Percentiles rank a stretch among this genome's conserved stretches.
These are phyloP conservation scores for Pelobates cultripes DNA, from an alignment of 2,797 vertebrate genomes.

Conservation along the genomic window DNA sequence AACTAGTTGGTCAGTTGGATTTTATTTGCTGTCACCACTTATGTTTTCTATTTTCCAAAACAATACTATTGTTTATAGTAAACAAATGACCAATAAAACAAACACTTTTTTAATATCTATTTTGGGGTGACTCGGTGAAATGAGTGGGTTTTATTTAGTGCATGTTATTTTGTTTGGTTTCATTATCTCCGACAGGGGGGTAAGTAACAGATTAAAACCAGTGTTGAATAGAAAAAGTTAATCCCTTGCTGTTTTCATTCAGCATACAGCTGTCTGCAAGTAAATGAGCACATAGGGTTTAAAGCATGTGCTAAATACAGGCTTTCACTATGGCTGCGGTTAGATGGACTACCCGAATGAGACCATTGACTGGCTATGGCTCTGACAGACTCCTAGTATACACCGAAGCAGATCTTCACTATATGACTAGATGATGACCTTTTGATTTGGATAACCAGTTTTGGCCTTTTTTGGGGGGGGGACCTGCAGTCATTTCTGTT, in stretches of 20 bases:
- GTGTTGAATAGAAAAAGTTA: conserved; percentile 73
- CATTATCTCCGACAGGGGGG: conserved; percentile 36
- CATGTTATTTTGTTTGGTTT: background rate
- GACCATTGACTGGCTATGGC: conserved; percentile 56
- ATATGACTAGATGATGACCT: conserved; percentile 61
- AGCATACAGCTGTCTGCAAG: conserved; percentile 71
- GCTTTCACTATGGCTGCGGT: conserved; percentile 64
- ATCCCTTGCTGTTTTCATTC: conserved; percentile 79
- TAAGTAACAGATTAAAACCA: conserved; percentile 72
- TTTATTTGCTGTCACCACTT: no score
- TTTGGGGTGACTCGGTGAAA: no score
- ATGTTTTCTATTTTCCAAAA: no score
- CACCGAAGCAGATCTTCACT: conserved; percentile 59
- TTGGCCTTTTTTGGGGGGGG: conserved; percentile 42
- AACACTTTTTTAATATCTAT: no score
- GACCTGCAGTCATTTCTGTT: conserved; percentile 62
- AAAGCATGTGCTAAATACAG: conserved; percentile 63
- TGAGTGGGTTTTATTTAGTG: background rate
- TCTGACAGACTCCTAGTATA: conserved; percentile 59
- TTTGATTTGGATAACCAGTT: conserved; percentile 61
- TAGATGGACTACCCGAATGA: conserved; percentile 61
- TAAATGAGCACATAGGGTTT: conserved; percentile 71
- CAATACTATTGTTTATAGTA: no score
- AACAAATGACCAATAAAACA: no score
- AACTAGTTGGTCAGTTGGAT: no score